These are phyloP conservation scores for Gnathonemus longibarbis DNA, from an alignment of 2,113 vertebrate genomes.

Conservation along the genomic window DNA sequence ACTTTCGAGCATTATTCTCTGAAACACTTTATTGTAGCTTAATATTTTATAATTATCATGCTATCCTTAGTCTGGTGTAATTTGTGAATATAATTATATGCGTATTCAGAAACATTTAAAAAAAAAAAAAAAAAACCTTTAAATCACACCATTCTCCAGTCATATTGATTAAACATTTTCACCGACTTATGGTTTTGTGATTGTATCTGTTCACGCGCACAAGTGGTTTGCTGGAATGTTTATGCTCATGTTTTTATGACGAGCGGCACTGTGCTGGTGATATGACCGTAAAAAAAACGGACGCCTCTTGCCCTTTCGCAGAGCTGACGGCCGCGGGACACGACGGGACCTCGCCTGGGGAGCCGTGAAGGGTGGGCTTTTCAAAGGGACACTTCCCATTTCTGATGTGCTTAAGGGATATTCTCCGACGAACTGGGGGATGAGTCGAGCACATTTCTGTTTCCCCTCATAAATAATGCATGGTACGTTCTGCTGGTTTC, in stretches of 20 bases:
- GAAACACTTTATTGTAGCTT: neutral
- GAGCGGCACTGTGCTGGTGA: neutral
- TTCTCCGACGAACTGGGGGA: constrained; percentile 27
- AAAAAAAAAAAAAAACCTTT: neutral
- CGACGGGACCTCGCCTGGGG: neutral
- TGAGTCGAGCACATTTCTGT: constrained; percentile 36
- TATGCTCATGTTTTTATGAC: neutral
- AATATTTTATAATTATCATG: neutral
- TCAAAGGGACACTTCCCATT: constrained; percentile 2
- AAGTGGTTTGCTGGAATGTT: neutral
- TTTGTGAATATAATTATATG: neutral
- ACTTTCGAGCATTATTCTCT: neutral
- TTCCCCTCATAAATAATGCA: constrained; percentile 74
- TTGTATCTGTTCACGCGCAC: neutral
- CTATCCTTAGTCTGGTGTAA: neutral
- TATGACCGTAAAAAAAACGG: too few species aligned
- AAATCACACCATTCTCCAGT: neutral
- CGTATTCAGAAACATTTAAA: neutral
- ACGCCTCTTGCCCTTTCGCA: neutral
- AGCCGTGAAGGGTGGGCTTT: neutral
- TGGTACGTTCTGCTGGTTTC: constrained; percentile 61
- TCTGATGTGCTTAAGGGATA: constrained; percentile 10
- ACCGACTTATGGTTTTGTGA: neutral
- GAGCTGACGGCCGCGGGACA: neutral
- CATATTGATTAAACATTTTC: neutral